phyloP scores from a whole-genome alignment of 2,797 vertebrate species.

The Microchirus variegatus region DNA sequence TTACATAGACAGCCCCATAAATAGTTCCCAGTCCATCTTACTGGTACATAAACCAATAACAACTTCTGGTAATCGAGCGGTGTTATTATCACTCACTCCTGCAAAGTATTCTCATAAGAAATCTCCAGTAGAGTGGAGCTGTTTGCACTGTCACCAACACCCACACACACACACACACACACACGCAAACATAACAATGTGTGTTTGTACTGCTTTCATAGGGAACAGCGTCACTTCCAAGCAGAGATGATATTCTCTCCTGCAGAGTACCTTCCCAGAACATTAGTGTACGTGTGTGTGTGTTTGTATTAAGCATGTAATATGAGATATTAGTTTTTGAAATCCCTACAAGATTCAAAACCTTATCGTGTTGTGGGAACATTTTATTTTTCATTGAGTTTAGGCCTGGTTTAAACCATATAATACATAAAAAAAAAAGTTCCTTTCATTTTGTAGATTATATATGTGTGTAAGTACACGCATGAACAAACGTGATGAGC shows the following conservation, averaged over 20 bases:
- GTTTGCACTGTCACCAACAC: slow-evolving; percentile 66
- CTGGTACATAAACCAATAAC: slow-evolving; percentile 26
- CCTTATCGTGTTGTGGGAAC: slow-evolving; percentile 2
- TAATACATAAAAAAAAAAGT: too few species aligned
- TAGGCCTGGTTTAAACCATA: too few species aligned
- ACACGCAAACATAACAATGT: slow-evolving; percentile 54
- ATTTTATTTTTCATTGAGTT: too few species aligned
- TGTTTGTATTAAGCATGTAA: neutral
- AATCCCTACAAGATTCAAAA: slow-evolving; percentile 17
- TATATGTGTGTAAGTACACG: too few species aligned
- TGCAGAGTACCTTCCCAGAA: slow-evolving; percentile 73
- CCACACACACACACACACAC: slow-evolving; percentile 16
- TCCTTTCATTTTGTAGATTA: too few species aligned
- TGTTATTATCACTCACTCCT: slow-evolving; percentile 41
- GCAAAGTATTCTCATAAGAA: slow-evolving; percentile 50
- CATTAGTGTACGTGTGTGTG: slow-evolving; percentile 24
- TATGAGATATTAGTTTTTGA: slow-evolving; percentile 34
- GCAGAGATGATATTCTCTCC: slow-evolving; percentile 69
- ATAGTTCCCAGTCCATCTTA: neutral
- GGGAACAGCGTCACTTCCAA: slow-evolving; percentile 75
- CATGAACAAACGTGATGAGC: too few species aligned
- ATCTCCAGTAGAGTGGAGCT: slow-evolving; percentile 46
- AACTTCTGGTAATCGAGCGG: slow-evolving; percentile 34
- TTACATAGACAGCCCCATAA: neutral
- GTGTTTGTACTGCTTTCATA: slow-evolving; percentile 64